Base-by-base conservation (phyloP, 2,888 invertebrate species). In the Drosophila melanosoma region DNA sequence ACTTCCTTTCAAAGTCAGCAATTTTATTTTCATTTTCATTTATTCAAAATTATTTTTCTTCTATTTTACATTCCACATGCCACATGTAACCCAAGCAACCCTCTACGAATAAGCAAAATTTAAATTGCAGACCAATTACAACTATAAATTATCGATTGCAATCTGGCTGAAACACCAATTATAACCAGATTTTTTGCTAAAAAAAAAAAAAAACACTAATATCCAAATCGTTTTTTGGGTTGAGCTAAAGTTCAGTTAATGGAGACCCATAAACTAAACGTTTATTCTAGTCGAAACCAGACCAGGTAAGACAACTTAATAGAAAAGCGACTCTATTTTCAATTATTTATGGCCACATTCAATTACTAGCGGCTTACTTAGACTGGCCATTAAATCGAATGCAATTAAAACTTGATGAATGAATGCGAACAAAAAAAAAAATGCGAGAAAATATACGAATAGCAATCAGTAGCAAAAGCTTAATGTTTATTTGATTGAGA, bases 321-420 rank as follows among this genome's bases (percentile, higher is more conserved):
- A 42, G 17, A 45, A 70, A 45, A 38, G 5, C 35, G 3, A 29
- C 52, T 48, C 35, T 12, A 53, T 7, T 69, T 69, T n/a, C 45
- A 54, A 33, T 54, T 68, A 38, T 53, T 76, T 58, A 74, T 51
- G 56, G 63, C 67, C 52, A 70, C 69, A 58, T 72, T 64, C 67
- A 72, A 75, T 80, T 82, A 63, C 49, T 45, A 32, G 53, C 29
- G 29, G 63, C 58, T 60, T 48, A 58, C 45, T 52, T 52, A 17
- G 29, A 54, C 12, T 42, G 35, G 20, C 65, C 66, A 76, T 77
- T 57, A 56, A 74, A 81, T 53, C 35, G 79, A 87, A 57, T 56
- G 72, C 67, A 82, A 87, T 87, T 80, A 76, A 84, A 81, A 61
- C 23, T 36, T 52, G 32, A 38, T 72, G 62, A 77, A 74, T 77